Evolutionary conservation across 1,140 invertebrate genomes (phyloP), one percentile per base, ranked within the genome.

Genomic region (Caenorhabditis tropicalis): DNA sequence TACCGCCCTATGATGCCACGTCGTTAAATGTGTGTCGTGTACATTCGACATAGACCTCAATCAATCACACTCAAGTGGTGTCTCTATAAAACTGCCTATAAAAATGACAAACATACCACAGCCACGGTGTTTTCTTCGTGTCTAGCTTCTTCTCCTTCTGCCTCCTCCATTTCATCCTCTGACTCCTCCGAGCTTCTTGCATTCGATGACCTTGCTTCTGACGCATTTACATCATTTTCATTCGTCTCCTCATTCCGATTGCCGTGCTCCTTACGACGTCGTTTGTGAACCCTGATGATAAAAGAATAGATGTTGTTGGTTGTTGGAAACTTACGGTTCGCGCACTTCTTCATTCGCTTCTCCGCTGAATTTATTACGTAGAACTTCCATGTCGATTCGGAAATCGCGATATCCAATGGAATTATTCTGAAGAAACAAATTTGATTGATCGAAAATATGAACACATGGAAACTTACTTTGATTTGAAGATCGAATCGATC

Each of bases 321-420:
- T 5, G 12, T 12, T 36, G 36, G 24, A 36, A 74, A 74, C 65
- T 39, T 10, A 74, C 65, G 65, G 65, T 31, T 74, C 65, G 3
- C 36, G 36, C 24, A 74, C 10, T 46, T 74, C 65, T 12, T 74
- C 65, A 31, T 43, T 43, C 2, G 65, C 36, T 46, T 74, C 36
- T 1, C 65, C 65, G 7, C 36, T 43, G 12, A 74, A 43, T 74
- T 74, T 74, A n/a, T 15, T 74, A 19, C 65, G 65, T 10, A 82
- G 43, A 29, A 82, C 58, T 9, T 43, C 43, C 82, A 82, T 82
- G 27, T 82, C 56, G 31, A 82, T 82, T n/a, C 82, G 82, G 58
- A 82, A 82, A 39, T 82, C 82, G 33, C 82, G 82, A 46, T 65
- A 65, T 27, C 82, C 82, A 12, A 82, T 82, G 6, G 82, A 82